These are phyloP conservation scores for Masticophis lateralis DNA, from an alignment of 2,797 vertebrate species.

Conservation along the genomic window DNA sequence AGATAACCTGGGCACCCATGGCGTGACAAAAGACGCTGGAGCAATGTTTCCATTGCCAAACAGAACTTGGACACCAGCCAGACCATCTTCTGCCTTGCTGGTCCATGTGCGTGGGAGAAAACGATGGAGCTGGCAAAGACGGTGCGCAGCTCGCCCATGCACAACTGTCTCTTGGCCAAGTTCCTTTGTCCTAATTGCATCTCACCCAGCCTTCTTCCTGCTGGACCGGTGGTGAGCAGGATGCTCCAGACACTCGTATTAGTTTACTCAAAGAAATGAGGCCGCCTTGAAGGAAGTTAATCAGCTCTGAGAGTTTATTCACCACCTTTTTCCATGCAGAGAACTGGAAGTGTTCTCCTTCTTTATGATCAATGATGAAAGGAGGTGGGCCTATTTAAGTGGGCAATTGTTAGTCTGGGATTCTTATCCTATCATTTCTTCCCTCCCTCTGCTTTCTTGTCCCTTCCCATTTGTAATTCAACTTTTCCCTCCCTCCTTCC, in stretches of 20 bases:
- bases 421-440: background rate
- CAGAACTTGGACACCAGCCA: background rate
- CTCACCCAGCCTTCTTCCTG: slow-evolving; percentile 47
- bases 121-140: background rate
- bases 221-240: slow-evolving; percentile 37
- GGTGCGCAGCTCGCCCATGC: background rate
- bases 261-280: slow-evolving; percentile 65
- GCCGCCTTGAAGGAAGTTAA: slow-evolving; percentile 61
- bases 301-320: slow-evolving; percentile 59
- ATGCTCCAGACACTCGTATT: slow-evolving; percentile 46
- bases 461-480: background rate
- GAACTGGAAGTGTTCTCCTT: slow-evolving; percentile 56
- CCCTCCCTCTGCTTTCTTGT: background rate
- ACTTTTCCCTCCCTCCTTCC: background rate
- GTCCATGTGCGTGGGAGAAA: background rate
- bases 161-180: slow-evolving; percentile 32
- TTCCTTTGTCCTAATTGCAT: slow-evolving; percentile 52
- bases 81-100: background rate
- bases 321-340: slow-evolving; percentile 60
- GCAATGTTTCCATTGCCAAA: background rate
- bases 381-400: background rate
- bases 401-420: background rate
- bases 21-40: no score
- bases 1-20: background rate
- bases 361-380: background rate